phyloP scores from a whole-genome alignment of 1,140 invertebrate genomes.

The Drosophila baimaii region DNA sequence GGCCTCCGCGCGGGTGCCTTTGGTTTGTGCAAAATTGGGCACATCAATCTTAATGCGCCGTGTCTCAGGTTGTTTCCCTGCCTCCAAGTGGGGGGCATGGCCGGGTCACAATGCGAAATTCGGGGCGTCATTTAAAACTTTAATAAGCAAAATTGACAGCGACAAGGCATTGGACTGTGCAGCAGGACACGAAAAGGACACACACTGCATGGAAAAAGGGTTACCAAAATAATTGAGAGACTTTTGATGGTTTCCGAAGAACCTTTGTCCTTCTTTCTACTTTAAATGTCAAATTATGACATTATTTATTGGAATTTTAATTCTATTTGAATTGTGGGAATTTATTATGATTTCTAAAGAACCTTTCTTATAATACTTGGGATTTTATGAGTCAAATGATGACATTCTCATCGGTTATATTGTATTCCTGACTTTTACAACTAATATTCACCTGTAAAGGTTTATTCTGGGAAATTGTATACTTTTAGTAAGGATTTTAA shows the following conservation, averaged over 20 bases:
- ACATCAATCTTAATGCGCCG: constrained; percentile 76
- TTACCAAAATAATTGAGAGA: background rate
- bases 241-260: background rate
- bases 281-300: background rate
- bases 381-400: no score
- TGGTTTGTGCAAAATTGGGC: constrained; percentile 61
- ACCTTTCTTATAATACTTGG: no score
- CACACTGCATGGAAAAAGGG: constrained; percentile 8
- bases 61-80: constrained; percentile 64
- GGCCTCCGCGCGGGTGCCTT: constrained; percentile 15
- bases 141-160: constrained; percentile 81
- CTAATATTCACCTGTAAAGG: background rate
- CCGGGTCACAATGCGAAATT: constrained; percentile 70
- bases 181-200: constrained; percentile 20
- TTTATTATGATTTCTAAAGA: no score
- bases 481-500: background rate
- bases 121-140: constrained; percentile 81
- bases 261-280: no score
- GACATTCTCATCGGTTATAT: background rate
- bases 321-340: no score
- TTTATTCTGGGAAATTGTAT: background rate
- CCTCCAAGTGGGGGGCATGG: constrained; percentile 13
- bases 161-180: constrained; percentile 39
- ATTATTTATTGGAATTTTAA: no score
- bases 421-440: background rate